These are phyloP conservation scores for Deilephila elpenor DNA, from an alignment of 2,888 invertebrate species.

Conservation along the genomic window DNA sequence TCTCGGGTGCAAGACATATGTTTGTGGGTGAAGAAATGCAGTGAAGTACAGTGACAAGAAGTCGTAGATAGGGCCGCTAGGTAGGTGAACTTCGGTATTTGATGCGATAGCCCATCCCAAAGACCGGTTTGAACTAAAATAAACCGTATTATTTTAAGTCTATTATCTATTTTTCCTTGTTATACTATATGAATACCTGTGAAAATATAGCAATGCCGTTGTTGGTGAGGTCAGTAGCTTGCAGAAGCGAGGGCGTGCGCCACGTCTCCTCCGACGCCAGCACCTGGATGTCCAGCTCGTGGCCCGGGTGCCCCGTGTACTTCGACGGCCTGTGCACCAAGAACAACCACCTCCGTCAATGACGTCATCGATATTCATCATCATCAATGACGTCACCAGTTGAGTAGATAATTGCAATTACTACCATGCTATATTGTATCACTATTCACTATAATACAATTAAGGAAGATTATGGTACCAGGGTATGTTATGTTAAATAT, in stretches of 20 bases:
- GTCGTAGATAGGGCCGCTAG: too few species aligned
- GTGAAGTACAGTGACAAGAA: too few species aligned
- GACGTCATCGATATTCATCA: neutral
- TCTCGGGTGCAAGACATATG: too few species aligned
- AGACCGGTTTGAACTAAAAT: too few species aligned
- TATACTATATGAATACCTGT: constrained; percentile 78
- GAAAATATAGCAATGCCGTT: constrained; percentile 92
- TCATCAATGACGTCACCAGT: neutral
- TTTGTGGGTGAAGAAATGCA: too few species aligned
- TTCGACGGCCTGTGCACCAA: constrained; percentile 69
- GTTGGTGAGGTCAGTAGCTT: constrained; percentile 87
- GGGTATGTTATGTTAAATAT: too few species aligned
- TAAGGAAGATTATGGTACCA: too few species aligned
- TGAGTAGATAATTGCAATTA: neutral
- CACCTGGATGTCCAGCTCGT: constrained; percentile 90
- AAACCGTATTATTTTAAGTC: too few species aligned
- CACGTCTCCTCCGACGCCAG: constrained; percentile 94
- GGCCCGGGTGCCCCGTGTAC: constrained; percentile 86
- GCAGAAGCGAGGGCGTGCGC: constrained; percentile 92
- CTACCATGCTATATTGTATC: neutral
- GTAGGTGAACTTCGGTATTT: too few species aligned
- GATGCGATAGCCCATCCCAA: too few species aligned
- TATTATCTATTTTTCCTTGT: neutral
- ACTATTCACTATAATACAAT: neutral
- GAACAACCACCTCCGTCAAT: too few species aligned